Conservation (phyloP, 2,113 vertebrate genomes). For the Malaclemys terrapin region DNA sequence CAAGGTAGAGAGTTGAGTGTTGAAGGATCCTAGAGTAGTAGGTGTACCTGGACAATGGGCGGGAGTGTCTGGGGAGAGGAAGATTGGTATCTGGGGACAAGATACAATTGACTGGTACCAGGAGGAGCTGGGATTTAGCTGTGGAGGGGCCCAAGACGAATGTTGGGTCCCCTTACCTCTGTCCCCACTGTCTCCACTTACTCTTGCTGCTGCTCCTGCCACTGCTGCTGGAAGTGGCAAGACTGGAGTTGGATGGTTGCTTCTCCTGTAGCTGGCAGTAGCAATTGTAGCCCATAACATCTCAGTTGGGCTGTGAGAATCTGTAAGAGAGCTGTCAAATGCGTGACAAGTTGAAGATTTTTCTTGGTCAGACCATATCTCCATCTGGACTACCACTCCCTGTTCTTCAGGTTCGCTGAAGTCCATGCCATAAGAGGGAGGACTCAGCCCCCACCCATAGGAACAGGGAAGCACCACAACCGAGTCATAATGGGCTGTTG, state of each 20-base stretch:
- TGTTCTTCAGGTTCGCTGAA: neutral
- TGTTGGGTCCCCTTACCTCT: too few relatives aligned
- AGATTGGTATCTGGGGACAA: too few relatives aligned
- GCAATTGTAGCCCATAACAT: neutral
- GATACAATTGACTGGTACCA: neutral
- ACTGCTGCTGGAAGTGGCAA: too few relatives aligned
- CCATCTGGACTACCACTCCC: neutral
- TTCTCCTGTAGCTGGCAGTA: too few relatives aligned
- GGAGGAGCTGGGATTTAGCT: neutral
- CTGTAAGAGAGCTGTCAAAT: neutral
- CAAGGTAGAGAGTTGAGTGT: neutral
- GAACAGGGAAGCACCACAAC: constrained; percentile 1
- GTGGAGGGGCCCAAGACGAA: too few relatives aligned
- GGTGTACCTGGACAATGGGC: neutral
- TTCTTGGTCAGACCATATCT: neutral
- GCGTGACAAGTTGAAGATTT: neutral
- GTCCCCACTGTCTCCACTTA: too few relatives aligned
- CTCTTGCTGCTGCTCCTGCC: too few relatives aligned
- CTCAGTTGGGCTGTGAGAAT: constrained; percentile 7
- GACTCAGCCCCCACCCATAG: neutral
- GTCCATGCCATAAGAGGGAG: constrained; percentile 21
- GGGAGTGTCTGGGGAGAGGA: neutral
- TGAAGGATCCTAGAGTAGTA: neutral
- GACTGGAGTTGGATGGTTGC: too few relatives aligned
- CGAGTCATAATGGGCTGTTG: neutral